Evolutionary conservation across 2,888 invertebrate species (phyloP), one percentile per base, ranked within the genome.

Genomic region (Trissolcus japonicus): DNA sequence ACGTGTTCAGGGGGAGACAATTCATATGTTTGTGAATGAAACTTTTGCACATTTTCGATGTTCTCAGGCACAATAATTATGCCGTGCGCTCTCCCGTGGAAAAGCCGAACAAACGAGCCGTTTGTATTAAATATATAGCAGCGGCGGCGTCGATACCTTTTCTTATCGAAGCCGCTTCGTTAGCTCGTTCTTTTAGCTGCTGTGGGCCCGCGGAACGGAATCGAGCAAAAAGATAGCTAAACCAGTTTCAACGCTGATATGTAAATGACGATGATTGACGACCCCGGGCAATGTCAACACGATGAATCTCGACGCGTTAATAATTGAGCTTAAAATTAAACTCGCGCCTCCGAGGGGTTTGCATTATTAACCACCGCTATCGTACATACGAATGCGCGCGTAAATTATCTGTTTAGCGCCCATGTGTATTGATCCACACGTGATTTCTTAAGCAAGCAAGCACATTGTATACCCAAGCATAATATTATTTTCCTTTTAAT

Each of bases 291-390:
- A 73, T 54, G 61, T 73, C 69, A 69, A 78, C 66, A 71, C 69
- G 61, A 77, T 73, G 79, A 73, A 76, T 75, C 76, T 76, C 69
- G 77, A 55, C 66, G 59, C 65, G 75, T 73, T 78, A 78, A 74
- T 80, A 80, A 79, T 80, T 74, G 72, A 51, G 79, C 79, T 60
- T 76, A 73, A 73, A 75, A 69, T 77, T 73, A 78, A 74, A 78
- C 65, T 68, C 69, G 73, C 69, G 73, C 69, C 73, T 69, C 61
- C 61, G 56, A 77, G 73, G 77, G 73, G 51, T 74, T 69, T 72
- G 68, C 73, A 63, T 73, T 78, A 68, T 78, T 73, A 66, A 72
- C 60, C 55, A 61, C 19, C 63, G 68, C 61, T 54, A 59, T 62
- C 40, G 53, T 17, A 62, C 43, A 40, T 50, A 62, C 57, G 21